Evolutionary conservation across 2,888 invertebrate genomes (phyloP).

Genomic region (Hemistola chrysoprasaria): DNA sequence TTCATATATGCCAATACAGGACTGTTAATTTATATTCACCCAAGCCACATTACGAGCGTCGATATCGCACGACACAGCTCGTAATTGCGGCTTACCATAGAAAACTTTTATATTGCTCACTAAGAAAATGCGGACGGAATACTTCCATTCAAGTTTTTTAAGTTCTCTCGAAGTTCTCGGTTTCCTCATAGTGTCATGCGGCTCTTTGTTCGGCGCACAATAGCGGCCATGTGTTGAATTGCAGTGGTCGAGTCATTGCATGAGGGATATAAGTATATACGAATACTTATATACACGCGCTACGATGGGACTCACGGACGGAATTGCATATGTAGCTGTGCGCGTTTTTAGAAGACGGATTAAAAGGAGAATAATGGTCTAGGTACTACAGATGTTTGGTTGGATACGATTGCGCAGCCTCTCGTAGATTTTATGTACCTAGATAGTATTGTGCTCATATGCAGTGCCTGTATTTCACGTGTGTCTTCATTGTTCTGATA

Average conservation of each 20-base stretch:
- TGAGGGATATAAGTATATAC: slow-evolving; percentile 27
- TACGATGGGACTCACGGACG: slow-evolving; percentile 11
- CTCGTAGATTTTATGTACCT: not conserved
- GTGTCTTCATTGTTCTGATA: slow-evolving; percentile 1
- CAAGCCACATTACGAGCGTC: slow-evolving; percentile 7
- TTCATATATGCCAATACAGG: not conserved
- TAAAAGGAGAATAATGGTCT: slow-evolving; percentile 9
- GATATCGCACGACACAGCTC: slow-evolving; percentile 22
- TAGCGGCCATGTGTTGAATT: slow-evolving; percentile 66
- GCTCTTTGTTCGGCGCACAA: slow-evolving; percentile 70
- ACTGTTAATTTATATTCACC: not conserved
- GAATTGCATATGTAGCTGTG: slow-evolving; percentile 23
- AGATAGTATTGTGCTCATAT: not conserved
- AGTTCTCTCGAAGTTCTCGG: slow-evolving; percentile 68
- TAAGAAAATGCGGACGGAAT: slow-evolving; percentile 55
- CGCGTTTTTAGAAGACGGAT: slow-evolving; percentile 6
- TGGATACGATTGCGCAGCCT: slow-evolving; percentile 1
- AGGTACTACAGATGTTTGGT: slow-evolving; percentile 12
- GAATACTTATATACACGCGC: slow-evolving; percentile 3
- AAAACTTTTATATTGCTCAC: slow-evolving; percentile 33
- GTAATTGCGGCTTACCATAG: slow-evolving; percentile 49
- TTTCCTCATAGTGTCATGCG: slow-evolving; percentile 60
- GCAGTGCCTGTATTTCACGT: not conserved
- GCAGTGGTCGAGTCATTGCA: slow-evolving; percentile 60
- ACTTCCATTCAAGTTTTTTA: slow-evolving; percentile 70